Base-by-base conservation (phyloP, 2,113 vertebrate genomes). In the Chionodraco myersi region DNA sequence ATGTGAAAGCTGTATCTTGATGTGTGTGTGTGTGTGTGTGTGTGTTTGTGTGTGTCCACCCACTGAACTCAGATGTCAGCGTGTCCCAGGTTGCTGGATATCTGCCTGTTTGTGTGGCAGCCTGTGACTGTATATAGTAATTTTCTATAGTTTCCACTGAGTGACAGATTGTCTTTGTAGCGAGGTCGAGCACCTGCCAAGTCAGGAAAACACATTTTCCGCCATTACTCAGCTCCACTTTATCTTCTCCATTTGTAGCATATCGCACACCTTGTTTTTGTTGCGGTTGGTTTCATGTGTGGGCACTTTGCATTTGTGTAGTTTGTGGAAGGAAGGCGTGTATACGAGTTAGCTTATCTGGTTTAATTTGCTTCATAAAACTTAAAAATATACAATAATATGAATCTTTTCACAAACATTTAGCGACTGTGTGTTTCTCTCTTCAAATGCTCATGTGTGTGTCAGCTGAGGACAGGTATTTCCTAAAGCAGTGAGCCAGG, bases 161-260 rank as follows among this genome's bases (percentile, higher is more conserved):
- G 49, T 83, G 85, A 89, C 61, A 66, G 74, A 86, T 49, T 49
- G 66, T 71, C 79, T 89, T 89, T 93, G 88, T 88, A 6, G 7
- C 0, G 36, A 72, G 65, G 13, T 0, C 6, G 14, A 72, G 80
- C 92, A 92, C 80, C 92, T 94, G 92, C 69, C 71, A 58, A 68
- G 73, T 71, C 65, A 77, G 88, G 83, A 88, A 92, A 84, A 84
- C 59, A 84, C 72, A 63, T 72, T 82, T 90, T 81, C 77, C 82
- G 15, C 75, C 72, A 14, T 88, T 86, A 91, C 69, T 87, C 83
- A 84, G 75, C 59, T 60, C 15, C 61, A 75, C 83, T 89, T 93
- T 90, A 89, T 93, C 84, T 86, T 80, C 76, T 75, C 51, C 78
- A 83, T 73, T 68, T 90, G 77, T 85, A 84, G 88, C 86, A 71